Percentiles rank a stretch among this genome's conserved stretches.
Conservation (phyloP, 2,888 invertebrate species). For the Clostera curtula region DNA sequence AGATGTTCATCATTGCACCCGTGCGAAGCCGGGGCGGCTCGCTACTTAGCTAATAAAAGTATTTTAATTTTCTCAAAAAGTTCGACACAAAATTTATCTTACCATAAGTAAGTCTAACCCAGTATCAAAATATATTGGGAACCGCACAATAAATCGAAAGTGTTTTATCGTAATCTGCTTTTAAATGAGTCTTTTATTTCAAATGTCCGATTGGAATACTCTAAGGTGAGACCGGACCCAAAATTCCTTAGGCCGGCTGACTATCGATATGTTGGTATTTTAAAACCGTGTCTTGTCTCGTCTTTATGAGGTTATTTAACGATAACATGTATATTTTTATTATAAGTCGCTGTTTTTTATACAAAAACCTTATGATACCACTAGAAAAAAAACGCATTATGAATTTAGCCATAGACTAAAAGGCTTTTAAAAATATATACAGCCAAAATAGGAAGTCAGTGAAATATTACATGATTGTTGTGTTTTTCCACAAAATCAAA, state of each 20-base stretch:
- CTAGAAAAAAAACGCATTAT: too few relatives aligned
- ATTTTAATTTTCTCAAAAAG: neutral
- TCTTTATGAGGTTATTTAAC: conserved; percentile 10
- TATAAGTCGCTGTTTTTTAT: too few relatives aligned
- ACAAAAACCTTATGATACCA: too few relatives aligned
- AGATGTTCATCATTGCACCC: too few relatives aligned
- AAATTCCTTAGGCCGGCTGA: conserved; percentile 27
- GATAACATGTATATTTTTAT: conserved; percentile 3
- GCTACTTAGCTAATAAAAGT: too few relatives aligned
- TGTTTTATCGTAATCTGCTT: conserved; percentile 31
- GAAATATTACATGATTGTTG: too few relatives aligned
- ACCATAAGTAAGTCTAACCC: conserved; percentile 20
- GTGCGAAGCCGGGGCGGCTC: too few relatives aligned
- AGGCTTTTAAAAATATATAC: too few relatives aligned
- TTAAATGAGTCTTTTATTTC: conserved; percentile 37
- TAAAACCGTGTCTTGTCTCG: conserved; percentile 17
- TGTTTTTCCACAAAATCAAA: too few relatives aligned
- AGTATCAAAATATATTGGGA: conserved; percentile 29
- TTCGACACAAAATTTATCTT: conserved; percentile 7
- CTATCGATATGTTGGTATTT: conserved; percentile 28
- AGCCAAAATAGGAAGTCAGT: too few relatives aligned
- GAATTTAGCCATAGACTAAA: too few relatives aligned
- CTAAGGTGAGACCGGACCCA: conserved; percentile 16
- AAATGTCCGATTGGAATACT: conserved; percentile 20
- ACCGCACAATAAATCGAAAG: conserved; percentile 34